Evolutionary conservation across 2,888 invertebrate species (phyloP), one percentile per base, ranked within the genome.

Genomic region (Caenorhabditis angaria): DNA sequence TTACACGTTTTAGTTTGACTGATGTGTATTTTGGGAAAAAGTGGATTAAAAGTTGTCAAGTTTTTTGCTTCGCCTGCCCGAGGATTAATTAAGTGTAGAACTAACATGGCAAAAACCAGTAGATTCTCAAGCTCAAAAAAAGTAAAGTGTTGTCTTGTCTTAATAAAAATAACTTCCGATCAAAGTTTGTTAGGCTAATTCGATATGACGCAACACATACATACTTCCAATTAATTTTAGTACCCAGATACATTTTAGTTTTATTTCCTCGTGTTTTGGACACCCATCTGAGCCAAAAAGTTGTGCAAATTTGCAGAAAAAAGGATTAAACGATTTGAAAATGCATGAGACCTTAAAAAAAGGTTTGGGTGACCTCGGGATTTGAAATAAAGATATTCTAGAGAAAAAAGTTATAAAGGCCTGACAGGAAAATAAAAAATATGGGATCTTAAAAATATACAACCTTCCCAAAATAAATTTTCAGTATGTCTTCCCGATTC

Each of bases 401-500:
- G n/a, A n/a, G n/a, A n/a, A n/a, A n/a, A n/a, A n/a, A n/a, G n/a
- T n/a, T n/a, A n/a, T n/a, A n/a, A n/a, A n/a, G n/a, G n/a, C n/a
- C n/a, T n/a, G n/a, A n/a, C n/a, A n/a, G n/a, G n/a, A n/a, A n/a
- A n/a, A n/a, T n/a, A n/a, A n/a, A n/a, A n/a, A n/a, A n/a, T n/a
- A n/a, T n/a, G n/a, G n/a, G n/a, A n/a, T n/a, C n/a, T n/a, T n/a
- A n/a, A n/a, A n/a, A n/a, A n/a, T n/a, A n/a, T n/a, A n/a, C n/a
- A n/a, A n/a, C n/a, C n/a, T n/a, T n/a, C n/a, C n/a, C n/a, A n/a
- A n/a, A n/a, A n/a, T n/a, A n/a, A 8, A 6, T 22, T 76, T 81
- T 54, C 71, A 82, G 82, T 76, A 69, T 61, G 64, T 84, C 50
- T 85, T 84, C 72, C 85, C 85, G 2, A 75, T 83, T 41, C 81